Conservation (phyloP, 2,113 vertebrate genomes). For the Seriola dumerili region DNA sequence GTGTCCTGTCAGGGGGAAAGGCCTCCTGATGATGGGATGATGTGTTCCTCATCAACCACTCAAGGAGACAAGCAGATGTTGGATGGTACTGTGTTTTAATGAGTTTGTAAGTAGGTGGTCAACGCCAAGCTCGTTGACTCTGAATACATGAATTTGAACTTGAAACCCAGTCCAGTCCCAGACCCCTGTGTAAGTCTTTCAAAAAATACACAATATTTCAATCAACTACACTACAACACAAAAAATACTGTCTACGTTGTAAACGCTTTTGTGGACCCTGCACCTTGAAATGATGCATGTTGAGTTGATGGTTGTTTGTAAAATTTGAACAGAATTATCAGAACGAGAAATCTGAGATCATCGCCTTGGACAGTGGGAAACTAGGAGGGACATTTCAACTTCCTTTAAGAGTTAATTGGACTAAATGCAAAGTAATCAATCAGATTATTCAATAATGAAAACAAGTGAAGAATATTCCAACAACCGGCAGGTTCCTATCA, state of each 20-base stretch:
- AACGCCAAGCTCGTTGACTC: background rate
- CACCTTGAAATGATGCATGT: too few species aligned
- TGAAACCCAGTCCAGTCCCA: too few species aligned
- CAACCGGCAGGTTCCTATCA: background rate
- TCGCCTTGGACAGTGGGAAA: background rate
- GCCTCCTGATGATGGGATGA: background rate
- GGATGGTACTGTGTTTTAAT: conserved; percentile 3
- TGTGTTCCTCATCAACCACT: conserved; percentile 1
- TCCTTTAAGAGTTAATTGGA: background rate
- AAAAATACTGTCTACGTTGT: background rate
- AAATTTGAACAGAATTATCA: background rate
- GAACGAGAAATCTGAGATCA: background rate
- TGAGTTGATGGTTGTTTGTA: too few species aligned
- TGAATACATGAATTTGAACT: background rate
- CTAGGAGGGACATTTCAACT: background rate
- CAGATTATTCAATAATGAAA: background rate
- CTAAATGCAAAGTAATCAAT: background rate
- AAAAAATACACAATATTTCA: background rate
- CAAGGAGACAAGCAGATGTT: conserved; percentile 8
- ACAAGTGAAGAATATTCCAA: background rate
- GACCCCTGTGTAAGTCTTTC: background rate
- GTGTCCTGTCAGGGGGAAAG: background rate
- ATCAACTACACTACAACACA: background rate
- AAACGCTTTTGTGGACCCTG: too few species aligned
- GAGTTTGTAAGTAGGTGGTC: background rate